Percentiles rank a stretch among this genome's conserved stretches.
These are phyloP conservation scores for Thalassarche chlororhynchos DNA, from an alignment of 2,113 vertebrate genomes.

Conservation along the genomic window DNA sequence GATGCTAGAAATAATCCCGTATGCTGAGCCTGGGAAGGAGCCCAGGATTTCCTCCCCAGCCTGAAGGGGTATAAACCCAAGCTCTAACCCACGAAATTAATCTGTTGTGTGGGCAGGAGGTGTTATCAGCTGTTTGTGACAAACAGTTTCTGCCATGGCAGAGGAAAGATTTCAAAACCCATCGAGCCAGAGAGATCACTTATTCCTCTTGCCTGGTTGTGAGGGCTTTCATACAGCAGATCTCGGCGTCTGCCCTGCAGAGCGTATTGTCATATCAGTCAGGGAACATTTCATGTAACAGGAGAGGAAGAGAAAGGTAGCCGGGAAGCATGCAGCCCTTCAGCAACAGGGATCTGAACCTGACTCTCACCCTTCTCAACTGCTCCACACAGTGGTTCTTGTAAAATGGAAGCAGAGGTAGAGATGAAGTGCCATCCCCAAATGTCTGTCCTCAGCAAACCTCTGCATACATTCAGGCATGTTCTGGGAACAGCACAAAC, in stretches of 20 bases:
- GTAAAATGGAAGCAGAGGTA: neutral
- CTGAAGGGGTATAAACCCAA: neutral
- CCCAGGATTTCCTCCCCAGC: neutral
- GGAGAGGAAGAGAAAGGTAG: neutral
- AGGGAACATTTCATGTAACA: neutral
- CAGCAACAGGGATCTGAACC: neutral
- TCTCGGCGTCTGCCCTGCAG: neutral
- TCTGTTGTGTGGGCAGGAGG: neutral
- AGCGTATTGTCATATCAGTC: neutral
- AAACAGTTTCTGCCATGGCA: neutral
- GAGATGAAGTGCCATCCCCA: neutral
- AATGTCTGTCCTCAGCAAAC: neutral
- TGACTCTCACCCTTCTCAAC: neutral
- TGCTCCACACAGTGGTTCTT: rapidly evolving
- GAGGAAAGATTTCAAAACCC: neutral
- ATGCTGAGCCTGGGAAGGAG: neutral
- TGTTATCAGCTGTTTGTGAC: neutral
- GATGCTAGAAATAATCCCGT: neutral
- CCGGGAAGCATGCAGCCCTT: rapidly evolving
- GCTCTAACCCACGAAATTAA: rapidly evolving
- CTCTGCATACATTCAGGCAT: neutral
- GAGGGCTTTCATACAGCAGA: neutral
- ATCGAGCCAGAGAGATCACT: rapidly evolving
- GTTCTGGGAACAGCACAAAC: neutral
- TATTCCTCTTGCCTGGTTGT: neutral